A percentile compares a stretch with the other conserved stretches of the same genome.
Conservation (phyloP, 1,140 invertebrate species). For the Ridgeia piscesae region DNA sequence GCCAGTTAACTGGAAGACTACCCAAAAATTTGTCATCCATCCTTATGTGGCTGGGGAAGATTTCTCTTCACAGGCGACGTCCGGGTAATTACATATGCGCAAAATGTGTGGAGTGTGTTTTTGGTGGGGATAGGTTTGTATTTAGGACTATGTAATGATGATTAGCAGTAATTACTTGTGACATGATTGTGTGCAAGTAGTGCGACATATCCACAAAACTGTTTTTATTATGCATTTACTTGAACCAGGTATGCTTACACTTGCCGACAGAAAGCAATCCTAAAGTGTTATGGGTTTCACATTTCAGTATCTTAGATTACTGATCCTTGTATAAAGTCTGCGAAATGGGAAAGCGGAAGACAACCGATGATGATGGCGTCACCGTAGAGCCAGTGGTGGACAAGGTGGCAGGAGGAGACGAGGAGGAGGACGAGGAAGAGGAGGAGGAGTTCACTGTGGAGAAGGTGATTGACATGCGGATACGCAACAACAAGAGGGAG, state of each 20-base stretch:
- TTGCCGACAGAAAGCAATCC: neutral
- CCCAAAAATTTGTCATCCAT: too few species aligned
- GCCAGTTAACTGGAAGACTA: too few species aligned
- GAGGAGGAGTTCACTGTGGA: constrained; percentile 67
- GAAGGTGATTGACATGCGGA: constrained; percentile 80
- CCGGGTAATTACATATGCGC: too few species aligned
- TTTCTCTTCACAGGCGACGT: too few species aligned
- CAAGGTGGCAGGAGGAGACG: neutral
- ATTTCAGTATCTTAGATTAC: neutral
- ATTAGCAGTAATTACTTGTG: too few species aligned
- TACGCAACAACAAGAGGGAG: constrained; percentile 81
- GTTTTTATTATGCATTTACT: neutral
- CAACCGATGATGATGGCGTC: neutral
- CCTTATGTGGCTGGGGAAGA: too few species aligned
- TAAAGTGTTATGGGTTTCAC: neutral
- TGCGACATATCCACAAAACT: too few species aligned
- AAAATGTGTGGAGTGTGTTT: too few species aligned
- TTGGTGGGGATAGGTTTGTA: too few species aligned
- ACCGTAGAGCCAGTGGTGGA: neutral
- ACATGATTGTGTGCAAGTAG: too few species aligned
- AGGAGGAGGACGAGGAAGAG: constrained; percentile 15
- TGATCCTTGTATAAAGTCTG: neutral
- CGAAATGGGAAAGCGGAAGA: neutral
- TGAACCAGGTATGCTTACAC: neutral
- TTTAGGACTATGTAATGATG: too few species aligned